These are phyloP conservation scores for Gyps fulvus DNA, from an alignment of 2,113 vertebrate species.

Conservation along the genomic window DNA sequence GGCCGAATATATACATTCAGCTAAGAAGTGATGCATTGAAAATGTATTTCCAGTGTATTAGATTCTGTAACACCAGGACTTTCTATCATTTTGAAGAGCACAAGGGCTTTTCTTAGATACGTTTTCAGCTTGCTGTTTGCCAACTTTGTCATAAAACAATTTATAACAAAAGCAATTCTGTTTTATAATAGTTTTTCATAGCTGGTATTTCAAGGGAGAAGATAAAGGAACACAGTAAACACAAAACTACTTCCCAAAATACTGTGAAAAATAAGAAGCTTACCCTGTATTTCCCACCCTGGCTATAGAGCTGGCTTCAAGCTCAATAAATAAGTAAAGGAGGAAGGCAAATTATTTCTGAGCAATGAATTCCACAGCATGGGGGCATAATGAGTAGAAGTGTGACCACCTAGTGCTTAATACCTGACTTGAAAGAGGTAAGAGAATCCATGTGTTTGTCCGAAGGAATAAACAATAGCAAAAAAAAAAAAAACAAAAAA, in stretches of 20 bases:
- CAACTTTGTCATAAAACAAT: conserved; percentile 22
- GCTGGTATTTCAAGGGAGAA: not conserved
- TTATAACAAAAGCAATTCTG: conserved; percentile 14
- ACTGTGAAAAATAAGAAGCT: conserved; percentile 37
- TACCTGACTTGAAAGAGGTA: conserved; percentile 4
- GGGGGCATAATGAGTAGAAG: not conserved
- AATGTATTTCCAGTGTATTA: not conserved
- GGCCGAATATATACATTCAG: not conserved
- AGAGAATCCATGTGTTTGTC: not conserved
- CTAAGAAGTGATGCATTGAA: not conserved
- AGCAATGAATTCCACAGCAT: conserved; percentile 40
- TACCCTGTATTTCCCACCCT: not conserved
- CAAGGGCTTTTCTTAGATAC: not conserved
- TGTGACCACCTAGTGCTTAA: conserved; percentile 3
- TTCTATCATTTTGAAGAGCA: conserved; percentile 12
- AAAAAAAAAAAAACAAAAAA: not conserved
- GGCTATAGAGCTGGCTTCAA: conserved; percentile 2
- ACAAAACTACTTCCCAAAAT: conserved; percentile 7
- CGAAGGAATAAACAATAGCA: not conserved
- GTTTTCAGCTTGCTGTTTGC: not conserved
- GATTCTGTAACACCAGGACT: not conserved
- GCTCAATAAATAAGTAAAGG: conserved; percentile 12
- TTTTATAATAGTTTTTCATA: conserved; percentile 32
- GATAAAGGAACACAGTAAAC: conserved; percentile 40
- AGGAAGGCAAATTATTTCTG: conserved; percentile 15